Percentiles rank a stretch among this genome's conserved stretches.
Evolutionary conservation across 2,888 invertebrate genomes (phyloP).

Genomic region (Trissoscelio sp.): DNA sequence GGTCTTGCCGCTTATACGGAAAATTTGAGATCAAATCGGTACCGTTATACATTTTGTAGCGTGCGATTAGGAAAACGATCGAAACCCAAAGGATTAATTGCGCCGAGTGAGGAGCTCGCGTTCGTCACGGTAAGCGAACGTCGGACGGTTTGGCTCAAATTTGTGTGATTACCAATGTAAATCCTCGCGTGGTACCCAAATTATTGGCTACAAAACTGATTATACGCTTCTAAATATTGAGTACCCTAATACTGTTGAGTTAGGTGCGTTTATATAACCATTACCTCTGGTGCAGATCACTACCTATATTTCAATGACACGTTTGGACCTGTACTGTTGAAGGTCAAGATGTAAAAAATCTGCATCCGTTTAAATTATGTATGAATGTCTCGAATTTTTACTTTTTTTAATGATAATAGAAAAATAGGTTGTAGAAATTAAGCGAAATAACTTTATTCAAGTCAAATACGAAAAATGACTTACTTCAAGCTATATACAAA

Average conservation of each 20-base stretch:
- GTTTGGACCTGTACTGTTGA: not conserved
- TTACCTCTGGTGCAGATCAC: not conserved
- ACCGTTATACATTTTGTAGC: conserved; percentile 41
- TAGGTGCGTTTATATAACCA: conserved; percentile 27
- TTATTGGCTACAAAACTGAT: conserved; percentile 38
- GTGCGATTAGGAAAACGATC: conserved; percentile 37
- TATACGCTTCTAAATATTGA: conserved; percentile 26
- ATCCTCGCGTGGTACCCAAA: conserved; percentile 36
- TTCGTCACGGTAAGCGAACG: conserved; percentile 42
- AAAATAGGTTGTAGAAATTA: too few species aligned
- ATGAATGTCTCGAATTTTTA: too few species aligned
- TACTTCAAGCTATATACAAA: too few species aligned
- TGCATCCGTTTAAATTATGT: too few species aligned
- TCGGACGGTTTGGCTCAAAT: conserved; percentile 15
- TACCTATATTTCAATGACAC: conserved; percentile 12
- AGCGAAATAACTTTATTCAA: too few species aligned
- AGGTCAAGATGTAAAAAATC: too few species aligned
- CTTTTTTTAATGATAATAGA: too few species aligned
- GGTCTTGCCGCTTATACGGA: conserved; percentile 5
- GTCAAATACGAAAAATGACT: too few species aligned
- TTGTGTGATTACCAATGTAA: conserved; percentile 52
- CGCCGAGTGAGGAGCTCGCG: conserved; percentile 3
- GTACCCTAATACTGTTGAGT: conserved; percentile 17
- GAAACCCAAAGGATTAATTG: conserved; percentile 32
- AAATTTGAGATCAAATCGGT: conserved; percentile 24